Evolutionary conservation across 2,113 vertebrate genomes (phyloP), one percentile per base, ranked within the genome.

Genomic region (Falcunculus frontatus): DNA sequence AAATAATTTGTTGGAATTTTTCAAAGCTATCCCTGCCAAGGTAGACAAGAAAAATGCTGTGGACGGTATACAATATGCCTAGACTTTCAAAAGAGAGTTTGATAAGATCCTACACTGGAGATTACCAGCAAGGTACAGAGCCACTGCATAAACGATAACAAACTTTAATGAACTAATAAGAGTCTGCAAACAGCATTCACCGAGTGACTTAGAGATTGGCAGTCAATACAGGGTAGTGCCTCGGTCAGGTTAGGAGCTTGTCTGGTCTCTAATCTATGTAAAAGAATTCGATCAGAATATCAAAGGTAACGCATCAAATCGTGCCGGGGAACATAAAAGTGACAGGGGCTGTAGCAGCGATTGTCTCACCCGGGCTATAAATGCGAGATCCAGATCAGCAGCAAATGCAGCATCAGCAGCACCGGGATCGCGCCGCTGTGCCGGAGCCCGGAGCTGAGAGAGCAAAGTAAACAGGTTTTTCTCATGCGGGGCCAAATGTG

Each of bases 111-210:
- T 83, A 3, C 41, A 4, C 52, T 90, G 69, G 44, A 93, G 90
- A 94, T 97, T 94, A 93, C 59, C 67, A 78, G 93, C 90, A 85
- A 96, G 96, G 95, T 96, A 96, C 76, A 84, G 90, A 92, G 76
- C 41, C 91, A 84, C 62, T 2, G 29, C 56, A 44, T 53, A 92
- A 95, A 90, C 10, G 92, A 91, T 94, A 97, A 95, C 94, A 95
- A 96, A 95, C 84, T 94, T 95, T 96, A 97, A 96, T 95, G 95
- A 96, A 95, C 93, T 95, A 96, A 97, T 97, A 97, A 92, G n/a
- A 3, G 79, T 91, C 80, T 90, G 90, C 77, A 93, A 90, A 80
- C 81, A 92, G 84, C 89, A 21, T 80, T 95, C 60, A 22, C 16
- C 1, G 1, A 91, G 63, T 13, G 75, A 88, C 81, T 93, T 84